These are phyloP conservation scores for Pseudorectes ferrugineus DNA, from an alignment of 2,113 vertebrate genomes.

Conservation along the genomic window DNA sequence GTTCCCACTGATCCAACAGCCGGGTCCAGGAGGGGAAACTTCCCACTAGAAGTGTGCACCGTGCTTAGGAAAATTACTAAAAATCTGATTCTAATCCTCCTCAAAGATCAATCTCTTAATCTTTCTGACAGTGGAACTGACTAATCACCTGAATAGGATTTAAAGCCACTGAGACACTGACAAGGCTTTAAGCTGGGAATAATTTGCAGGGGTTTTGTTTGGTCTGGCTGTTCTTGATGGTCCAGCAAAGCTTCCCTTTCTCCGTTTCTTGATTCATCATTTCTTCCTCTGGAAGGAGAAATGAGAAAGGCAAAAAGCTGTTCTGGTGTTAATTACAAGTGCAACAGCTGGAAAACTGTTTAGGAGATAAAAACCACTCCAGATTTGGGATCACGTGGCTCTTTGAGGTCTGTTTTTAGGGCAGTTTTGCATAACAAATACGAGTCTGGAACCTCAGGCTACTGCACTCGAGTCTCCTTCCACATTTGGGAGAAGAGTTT, in stretches of 20 bases:
- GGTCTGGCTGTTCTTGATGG: neutral
- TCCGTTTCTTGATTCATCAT: neutral
- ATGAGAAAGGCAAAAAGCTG: neutral
- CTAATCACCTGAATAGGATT: neutral
- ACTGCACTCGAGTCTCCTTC: neutral
- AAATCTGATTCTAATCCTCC: neutral
- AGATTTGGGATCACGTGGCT: neutral
- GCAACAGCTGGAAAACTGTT: neutral
- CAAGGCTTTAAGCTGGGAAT: neutral
- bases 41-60: neutral
- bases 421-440: neutral
- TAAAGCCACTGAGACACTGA: neutral
- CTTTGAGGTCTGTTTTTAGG: neutral
- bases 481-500: neutral
- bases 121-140: neutral
- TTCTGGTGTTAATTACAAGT: neutral
- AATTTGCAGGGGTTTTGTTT: neutral
- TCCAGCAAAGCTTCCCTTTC: neutral
- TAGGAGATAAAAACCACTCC: neutral
- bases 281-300: neutral
- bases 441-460: neutral
- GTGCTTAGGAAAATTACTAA: neutral
- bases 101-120: neutral
- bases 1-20: neutral
- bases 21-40: neutral